Base-by-base conservation (phyloP, 2,113 vertebrate genomes). In the Arizona elegans region DNA sequence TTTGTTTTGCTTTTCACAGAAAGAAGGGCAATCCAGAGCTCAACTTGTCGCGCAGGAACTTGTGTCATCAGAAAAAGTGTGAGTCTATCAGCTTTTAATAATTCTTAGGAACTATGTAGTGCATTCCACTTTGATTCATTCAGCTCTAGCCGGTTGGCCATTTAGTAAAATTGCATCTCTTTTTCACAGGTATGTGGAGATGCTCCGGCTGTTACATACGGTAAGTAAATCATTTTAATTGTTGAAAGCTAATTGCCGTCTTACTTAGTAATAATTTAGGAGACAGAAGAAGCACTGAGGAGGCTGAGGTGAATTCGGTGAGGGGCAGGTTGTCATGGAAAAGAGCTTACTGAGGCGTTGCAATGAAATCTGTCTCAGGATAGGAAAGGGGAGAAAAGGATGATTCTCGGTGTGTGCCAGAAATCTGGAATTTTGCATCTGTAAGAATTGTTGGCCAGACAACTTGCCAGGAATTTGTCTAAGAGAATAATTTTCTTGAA, bases 31-130 rank as follows among this genome's bases (percentile, higher is more conserved):
- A 92, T 98, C 98, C 92, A 98, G 98, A 97, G 98, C 98, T 65
- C 97, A 98, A 70, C 97, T 98, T 94, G 97, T 99, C 2, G 98
- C 98, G 3, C 98, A 98, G 96, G 98, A 98, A 33, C 96, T 99
- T 94, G 94, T 98, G 96, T 98, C 98, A 91, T 98, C 98, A 2
- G 99, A 99, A 97, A 98, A 98, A 98, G 58, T 29, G 99, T 99
- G 96, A 99, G 98, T 98, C 91, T 85, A 70, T 23, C 92, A 24
- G 88, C 15, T n/a, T 87, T 87, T 29, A 3, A 87, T n/a, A 87
- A 87, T 86, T 21, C 89, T 95, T 93, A 50, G 70, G 93, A 75
- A 24, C 65, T 85, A 92, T 95, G 54, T 33, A 52, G 11, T 0
- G 0, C 81, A 91, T 92, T 92, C 54, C 13, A 91, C 58, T 24